Percentiles rank a stretch among this genome's conserved stretches.
Conservation (phyloP, 1,140 invertebrate species). For the Zophobas atratus region DNA sequence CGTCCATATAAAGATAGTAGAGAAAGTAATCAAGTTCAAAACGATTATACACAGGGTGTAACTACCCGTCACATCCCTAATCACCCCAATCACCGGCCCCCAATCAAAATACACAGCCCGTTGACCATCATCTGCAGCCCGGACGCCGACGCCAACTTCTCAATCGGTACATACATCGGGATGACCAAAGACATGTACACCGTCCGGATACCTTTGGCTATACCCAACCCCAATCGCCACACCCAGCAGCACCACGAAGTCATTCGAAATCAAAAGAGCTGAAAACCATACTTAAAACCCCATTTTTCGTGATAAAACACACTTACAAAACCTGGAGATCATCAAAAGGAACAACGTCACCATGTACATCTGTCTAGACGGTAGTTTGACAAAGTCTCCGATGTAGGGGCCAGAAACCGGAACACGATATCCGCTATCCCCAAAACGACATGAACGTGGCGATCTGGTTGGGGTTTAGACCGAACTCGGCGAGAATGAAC, state of each 20-base stretch:
- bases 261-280: conserved; percentile 53
- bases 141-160: conserved; percentile 74
- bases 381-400: conserved; percentile 67
- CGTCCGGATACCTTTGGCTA: conserved; percentile 77
- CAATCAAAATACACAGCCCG: conserved; percentile 65
- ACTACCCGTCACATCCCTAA: conserved; percentile 3
- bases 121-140: conserved; percentile 76
- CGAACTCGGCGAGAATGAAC: conserved; percentile 77
- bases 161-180: conserved; percentile 76
- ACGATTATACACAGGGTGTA: conserved; percentile 20
- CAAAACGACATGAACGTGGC: conserved; percentile 76
- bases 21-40: conserved; percentile 12
- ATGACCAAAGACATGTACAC: conserved; percentile 79
- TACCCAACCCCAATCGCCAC: conserved; percentile 74
- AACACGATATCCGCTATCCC: conserved; percentile 74
- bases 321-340: conserved; percentile 64
- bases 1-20: conserved; percentile 8
- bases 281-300: conserved; percentile 44
- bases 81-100: conserved; percentile 61
- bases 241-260: conserved; percentile 52
- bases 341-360: conserved; percentile 65
- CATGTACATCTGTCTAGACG: conserved; percentile 65
- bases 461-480: conserved; percentile 72
- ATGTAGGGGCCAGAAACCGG: conserved; percentile 77
- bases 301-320: conserved; percentile 70